Conservation (phyloP, 92 coral and sea anemone species). For the Parazoanthus atlanticus region DNA sequence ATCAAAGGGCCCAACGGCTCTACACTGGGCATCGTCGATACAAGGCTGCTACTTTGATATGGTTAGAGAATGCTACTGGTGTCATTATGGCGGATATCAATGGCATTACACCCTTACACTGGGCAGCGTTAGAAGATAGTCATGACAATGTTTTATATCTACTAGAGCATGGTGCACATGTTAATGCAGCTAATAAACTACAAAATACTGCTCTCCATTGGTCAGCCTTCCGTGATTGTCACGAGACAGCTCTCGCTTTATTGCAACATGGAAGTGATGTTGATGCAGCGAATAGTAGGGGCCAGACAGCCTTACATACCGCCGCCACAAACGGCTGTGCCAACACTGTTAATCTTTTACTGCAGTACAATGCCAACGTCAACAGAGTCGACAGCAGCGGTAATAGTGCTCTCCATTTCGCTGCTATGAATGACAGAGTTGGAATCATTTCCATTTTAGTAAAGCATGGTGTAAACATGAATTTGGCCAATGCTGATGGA, state of each 20-base stretch:
- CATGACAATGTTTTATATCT: background rate
- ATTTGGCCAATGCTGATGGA: background rate
- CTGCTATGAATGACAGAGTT: slow-evolving; percentile 18
- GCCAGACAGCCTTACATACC: slow-evolving; percentile 19
- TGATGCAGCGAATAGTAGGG: slow-evolving; percentile 8
- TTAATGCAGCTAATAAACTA: slow-evolving; percentile 2
- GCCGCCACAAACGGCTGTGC: background rate
- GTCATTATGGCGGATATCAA: background rate
- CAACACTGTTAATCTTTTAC: background rate
- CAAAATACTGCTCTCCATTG: slow-evolving; percentile 37
- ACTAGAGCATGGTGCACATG: slow-evolving; percentile 12
- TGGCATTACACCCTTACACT: background rate
- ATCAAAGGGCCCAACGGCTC: background rate
- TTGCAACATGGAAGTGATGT: background rate
- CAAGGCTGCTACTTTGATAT: background rate
- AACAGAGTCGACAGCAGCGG: background rate
- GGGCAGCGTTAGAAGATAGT: slow-evolving; percentile 2
- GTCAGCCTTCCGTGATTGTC: slow-evolving; percentile 27
- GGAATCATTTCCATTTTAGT: background rate
- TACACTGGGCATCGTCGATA: background rate
- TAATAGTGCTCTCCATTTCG: slow-evolving; percentile 16
- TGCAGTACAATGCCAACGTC: background rate
- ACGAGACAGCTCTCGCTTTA: slow-evolving; percentile 11
- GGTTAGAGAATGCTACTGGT: background rate
- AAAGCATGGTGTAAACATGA: slow-evolving; percentile 32